These are phyloP conservation scores for Oxycera nigricornis DNA, from an alignment of 2,888 invertebrate species.

Conservation along the genomic window DNA sequence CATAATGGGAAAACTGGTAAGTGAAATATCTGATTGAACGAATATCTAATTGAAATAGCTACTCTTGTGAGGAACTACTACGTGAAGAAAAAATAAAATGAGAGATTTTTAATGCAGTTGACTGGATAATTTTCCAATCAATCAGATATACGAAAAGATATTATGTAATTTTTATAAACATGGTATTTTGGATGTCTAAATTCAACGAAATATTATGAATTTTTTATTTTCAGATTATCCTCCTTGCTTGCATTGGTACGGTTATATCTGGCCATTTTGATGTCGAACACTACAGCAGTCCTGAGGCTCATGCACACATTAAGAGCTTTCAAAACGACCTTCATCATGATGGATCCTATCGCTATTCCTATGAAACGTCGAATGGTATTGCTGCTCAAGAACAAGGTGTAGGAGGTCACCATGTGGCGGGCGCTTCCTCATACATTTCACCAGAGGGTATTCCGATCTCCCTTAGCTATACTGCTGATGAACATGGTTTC, in stretches of 20 bases:
- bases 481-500: slow-evolving; percentile 24
- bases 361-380: slow-evolving; percentile 63
- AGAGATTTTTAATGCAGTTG: too few relatives aligned
- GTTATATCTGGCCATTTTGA: too few relatives aligned
- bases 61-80: too few relatives aligned
- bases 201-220: too few relatives aligned
- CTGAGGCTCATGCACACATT: slow-evolving; percentile 5
- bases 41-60: not conserved
- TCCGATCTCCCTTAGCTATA: slow-evolving; percentile 13
- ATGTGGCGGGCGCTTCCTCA: slow-evolving; percentile 7
- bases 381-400: slow-evolving; percentile 70
- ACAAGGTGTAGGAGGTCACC: slow-evolving; percentile 63
- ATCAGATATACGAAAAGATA: too few relatives aligned
- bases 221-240: not conserved
- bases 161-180: too few relatives aligned
- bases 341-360: not conserved
- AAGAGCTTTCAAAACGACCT: not conserved
- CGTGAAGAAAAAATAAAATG: too few relatives aligned
- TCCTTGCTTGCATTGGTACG: not conserved
- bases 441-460: slow-evolving; percentile 24
- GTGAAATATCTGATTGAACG: not conserved
- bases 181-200: too few relatives aligned
- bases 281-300: not conserved
- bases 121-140: too few relatives aligned
- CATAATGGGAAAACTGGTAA: slow-evolving; percentile 19